Conservation (phyloP, 2,113 vertebrate species). For the Cygnus buccinator region DNA sequence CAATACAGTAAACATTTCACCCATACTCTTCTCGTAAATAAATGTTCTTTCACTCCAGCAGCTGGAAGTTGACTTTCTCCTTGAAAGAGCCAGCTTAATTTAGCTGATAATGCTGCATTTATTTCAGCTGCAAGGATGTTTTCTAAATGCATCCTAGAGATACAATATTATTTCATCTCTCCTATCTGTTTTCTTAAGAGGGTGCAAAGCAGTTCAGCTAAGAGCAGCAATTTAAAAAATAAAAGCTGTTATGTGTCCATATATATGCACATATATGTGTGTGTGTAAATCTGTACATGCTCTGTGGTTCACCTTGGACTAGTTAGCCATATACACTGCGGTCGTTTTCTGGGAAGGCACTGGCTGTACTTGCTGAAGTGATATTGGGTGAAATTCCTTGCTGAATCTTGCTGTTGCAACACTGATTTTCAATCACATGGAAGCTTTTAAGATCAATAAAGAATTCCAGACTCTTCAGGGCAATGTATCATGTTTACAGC, state of each 20-base stretch:
- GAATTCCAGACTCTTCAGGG: neutral
- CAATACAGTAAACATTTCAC: neutral
- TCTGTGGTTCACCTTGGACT: neutral
- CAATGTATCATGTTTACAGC: neutral
- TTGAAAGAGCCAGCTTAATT: neutral
- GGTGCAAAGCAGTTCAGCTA: neutral
- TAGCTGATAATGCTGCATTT: neutral
- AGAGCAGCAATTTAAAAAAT: neutral
- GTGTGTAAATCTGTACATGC: rapidly evolving
- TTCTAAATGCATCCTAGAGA: neutral
- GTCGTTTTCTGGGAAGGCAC: neutral
- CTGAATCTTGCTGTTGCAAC: neutral
- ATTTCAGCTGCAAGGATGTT: neutral
- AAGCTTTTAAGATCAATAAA: neutral
- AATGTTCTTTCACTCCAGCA: neutral
- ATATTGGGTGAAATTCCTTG: neutral
- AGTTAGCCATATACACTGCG: neutral
- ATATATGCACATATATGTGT: too few relatives aligned
- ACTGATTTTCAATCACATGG: neutral
- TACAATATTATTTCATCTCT: neutral
- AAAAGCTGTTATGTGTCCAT: neutral
- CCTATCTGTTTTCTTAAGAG: neutral
- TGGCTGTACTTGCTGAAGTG: neutral
- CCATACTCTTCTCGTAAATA: neutral
- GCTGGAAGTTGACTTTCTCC: rapidly evolving